Conservation (phyloP, 2,113 vertebrate genomes). For the Pelmatolapia mariae region DNA sequence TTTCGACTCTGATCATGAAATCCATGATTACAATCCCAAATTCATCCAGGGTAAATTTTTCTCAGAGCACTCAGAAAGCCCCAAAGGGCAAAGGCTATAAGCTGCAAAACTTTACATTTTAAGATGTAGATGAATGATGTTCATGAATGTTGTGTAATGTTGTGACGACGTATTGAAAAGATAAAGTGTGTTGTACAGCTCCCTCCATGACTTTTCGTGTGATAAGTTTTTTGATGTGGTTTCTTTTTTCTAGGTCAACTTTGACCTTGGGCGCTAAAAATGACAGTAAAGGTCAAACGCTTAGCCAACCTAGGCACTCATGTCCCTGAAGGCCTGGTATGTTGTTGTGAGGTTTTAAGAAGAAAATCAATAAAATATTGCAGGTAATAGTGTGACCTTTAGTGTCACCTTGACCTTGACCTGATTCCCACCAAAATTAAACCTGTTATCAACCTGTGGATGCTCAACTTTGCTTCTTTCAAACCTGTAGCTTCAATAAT, state of each 20-base stretch:
- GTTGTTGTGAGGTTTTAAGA: neutral
- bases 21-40: neutral
- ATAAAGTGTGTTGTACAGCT: neutral
- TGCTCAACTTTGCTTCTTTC: neutral
- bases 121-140: neutral
- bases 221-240: fast-evolving
- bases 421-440: fast-evolving
- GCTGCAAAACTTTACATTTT: neutral
- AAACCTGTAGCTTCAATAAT: neutral
- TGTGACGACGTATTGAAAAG: neutral
- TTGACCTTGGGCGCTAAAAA: neutral
- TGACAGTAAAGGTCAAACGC: neutral
- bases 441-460: fast-evolving
- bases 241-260: neutral
- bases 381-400: neutral
- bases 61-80: neutral
- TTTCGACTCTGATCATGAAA: neutral
- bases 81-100: neutral
- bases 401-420: neutral
- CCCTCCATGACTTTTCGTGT: neutral
- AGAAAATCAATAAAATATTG: neutral
- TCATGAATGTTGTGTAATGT: neutral
- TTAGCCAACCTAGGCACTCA: neutral
- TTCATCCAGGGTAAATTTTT: fast-evolving
- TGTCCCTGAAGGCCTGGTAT: neutral